Base-by-base conservation (phyloP, 2,797 vertebrate genomes). In the Anomalospiza imberbis region DNA sequence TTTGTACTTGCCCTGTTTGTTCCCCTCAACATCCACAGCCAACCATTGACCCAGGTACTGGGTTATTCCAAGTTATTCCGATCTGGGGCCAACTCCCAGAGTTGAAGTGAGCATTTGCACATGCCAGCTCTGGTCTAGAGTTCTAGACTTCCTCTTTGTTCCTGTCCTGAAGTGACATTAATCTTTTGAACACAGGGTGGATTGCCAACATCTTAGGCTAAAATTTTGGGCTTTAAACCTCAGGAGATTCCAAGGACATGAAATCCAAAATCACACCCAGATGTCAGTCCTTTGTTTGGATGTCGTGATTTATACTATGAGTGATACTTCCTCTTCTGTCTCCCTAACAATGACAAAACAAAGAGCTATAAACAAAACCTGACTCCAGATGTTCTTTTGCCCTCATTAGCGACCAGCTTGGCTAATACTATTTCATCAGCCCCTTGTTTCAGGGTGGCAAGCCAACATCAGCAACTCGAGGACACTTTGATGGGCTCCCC, bases 331-430 rank as follows among this genome's bases (percentile, higher is more conserved):
- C 95, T 94, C 87, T 80, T 89, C 91, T 87, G 42, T 91, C 63
- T 96, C 95, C 96, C 88, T 89, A 90, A 96, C 94, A 94, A 91
- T 94, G 93, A 79, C 93, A 93, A 96, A 94, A 96, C 93, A 95
- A 96, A 94, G 87, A 77, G 38, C 89, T 53, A 90, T 93, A 94
- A 95, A 96, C 96, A 96, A 95, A 94, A 57, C 77, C 83, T 38
- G 47, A 71, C 80, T 96, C 94, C 95, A 94, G 95, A 94, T 96
- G 90, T 95, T 91, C 89, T 81, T 94, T 58, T 90, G 94, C 93
- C 95, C 89, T 96, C 88, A 95, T 94, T 96, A 96, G 89, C 2
- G 2, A 94, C 85, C 94, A 96, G 85, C 79, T 94, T 94, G 91
- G 95, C 94, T 90, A 92, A 93, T 63, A 44, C 70, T 82, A 17